Evolutionary conservation across 1,140 invertebrate species (phyloP).

Genomic region (Stegodyphus dumicola): DNA sequence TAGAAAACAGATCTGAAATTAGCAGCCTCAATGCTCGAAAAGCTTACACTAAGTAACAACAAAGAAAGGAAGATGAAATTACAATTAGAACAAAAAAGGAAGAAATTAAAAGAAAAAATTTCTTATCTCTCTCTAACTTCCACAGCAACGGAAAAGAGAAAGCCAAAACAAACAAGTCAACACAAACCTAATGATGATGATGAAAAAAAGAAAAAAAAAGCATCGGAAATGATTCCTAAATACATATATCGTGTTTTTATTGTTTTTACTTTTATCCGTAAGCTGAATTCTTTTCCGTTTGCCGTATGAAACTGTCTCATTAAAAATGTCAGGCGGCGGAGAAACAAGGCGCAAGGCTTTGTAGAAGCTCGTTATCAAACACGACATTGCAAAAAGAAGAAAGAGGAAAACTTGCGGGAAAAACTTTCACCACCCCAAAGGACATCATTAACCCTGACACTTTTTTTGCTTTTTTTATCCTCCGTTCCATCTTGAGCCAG

Average conservation of each 20-base stretch:
- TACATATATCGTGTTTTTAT: neutral
- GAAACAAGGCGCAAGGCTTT: constrained; percentile 12
- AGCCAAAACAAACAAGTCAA: no score
- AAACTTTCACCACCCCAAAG: constrained; percentile 45
- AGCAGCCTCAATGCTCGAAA: no score
- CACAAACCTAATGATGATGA: neutral
- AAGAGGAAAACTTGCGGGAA: constrained; percentile 32
- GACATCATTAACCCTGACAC: constrained; percentile 53
- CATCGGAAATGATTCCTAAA: constrained; percentile 3
- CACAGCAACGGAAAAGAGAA: no score
- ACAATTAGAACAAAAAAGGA: no score
- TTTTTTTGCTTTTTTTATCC: constrained; percentile 23
- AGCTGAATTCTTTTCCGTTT: constrained; percentile 8
- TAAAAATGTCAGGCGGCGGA: constrained; percentile 51
- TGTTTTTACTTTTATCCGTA: neutral
- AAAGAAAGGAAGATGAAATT: no score
- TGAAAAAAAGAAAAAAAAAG: neutral
- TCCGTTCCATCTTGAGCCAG: neutral
- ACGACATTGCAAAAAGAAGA: constrained; percentile 22
- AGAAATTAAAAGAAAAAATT: no score
- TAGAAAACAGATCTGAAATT: no score
- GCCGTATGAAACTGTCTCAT: constrained; percentile 16
- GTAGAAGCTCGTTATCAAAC: constrained; percentile 36
- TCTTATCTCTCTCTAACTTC: no score
- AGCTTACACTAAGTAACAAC: no score